Evolutionary conservation across 1,140 invertebrate species (phyloP).

Genomic region (Luehdorfia chinensis): DNA sequence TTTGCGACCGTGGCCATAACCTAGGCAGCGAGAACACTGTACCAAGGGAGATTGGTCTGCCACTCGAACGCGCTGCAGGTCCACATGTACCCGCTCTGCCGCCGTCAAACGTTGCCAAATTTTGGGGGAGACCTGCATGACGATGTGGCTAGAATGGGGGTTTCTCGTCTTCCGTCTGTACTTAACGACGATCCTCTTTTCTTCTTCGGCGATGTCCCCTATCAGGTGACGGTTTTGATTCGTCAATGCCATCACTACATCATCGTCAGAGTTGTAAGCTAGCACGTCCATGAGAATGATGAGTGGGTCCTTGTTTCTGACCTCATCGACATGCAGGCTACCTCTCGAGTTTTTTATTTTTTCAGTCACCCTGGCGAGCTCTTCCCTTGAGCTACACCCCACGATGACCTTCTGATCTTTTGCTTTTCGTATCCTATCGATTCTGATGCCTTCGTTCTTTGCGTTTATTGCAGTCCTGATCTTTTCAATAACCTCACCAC

Average conservation of each 20-base stretch:
- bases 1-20: background rate
- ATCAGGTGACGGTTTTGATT: slow-evolving; percentile 26
- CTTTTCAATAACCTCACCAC: background rate
- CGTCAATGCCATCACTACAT: slow-evolving; percentile 15
- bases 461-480: background rate
- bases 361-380: background rate
- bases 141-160: slow-evolving; percentile 23
- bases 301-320: slow-evolving; percentile 7
- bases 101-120: background rate
- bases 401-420: slow-evolving; percentile 23
- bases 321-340: background rate
- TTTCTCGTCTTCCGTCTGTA: slow-evolving; percentile 32
- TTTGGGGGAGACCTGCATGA: slow-evolving; percentile 28
- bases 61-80: background rate
- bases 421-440: slow-evolving; percentile 12
- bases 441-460: background rate
- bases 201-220: slow-evolving; percentile 9
- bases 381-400: slow-evolving; percentile 15
- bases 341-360: background rate
- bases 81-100: background rate
- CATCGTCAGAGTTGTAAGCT: slow-evolving; percentile 14
- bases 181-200: slow-evolving; percentile 8
- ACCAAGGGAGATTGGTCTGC: background rate
- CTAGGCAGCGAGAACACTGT: background rate
- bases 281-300: slow-evolving; percentile 13